Conservation (phyloP, 2,797 vertebrate species). For the Apogon talboti region DNA sequence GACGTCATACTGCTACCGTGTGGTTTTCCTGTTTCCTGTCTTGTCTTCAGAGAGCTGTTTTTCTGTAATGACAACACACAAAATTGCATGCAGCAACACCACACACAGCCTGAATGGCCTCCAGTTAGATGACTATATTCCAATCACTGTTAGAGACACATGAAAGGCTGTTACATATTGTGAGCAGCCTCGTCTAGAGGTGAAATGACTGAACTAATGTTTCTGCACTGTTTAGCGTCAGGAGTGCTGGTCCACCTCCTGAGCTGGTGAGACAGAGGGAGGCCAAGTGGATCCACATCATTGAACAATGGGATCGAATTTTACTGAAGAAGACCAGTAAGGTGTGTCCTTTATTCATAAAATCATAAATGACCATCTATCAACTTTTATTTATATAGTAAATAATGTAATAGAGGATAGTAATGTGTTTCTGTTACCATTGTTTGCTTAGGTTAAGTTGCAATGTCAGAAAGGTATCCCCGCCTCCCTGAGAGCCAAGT, state of each 20-base stretch:
- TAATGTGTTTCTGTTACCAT: conserved; percentile 3
- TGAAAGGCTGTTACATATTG: too few relatives aligned
- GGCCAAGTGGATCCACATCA: conserved; percentile 90
- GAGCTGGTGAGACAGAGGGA: conserved; percentile 89
- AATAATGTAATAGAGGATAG: neutral
- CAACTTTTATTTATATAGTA: neutral
- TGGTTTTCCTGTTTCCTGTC: conserved; percentile 89
- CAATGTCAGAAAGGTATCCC: conserved; percentile 92
- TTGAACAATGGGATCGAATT: conserved; percentile 87
- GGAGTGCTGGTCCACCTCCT: conserved; percentile 81
- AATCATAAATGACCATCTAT: neutral
- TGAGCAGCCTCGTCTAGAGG: neutral
- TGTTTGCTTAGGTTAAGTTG: conserved; percentile 84
- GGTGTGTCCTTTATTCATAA: conserved; percentile 73
- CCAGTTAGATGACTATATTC: neutral
- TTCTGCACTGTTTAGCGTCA: conserved; percentile 47
- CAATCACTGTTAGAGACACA: neutral
- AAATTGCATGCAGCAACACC: conserved; percentile 32
- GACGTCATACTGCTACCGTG: conserved; percentile 73
- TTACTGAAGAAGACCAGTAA: conserved; percentile 85
- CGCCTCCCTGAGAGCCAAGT: conserved; percentile 86
- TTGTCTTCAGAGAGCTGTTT: conserved; percentile 43
- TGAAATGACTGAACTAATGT: conserved; percentile 21
- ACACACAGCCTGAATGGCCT: conserved; percentile 14
- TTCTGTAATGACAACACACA: conserved; percentile 51